Conservation (phyloP, 30 jellyfish, hydroid and myxozoan genomes). For the Mastigias papua region DNA sequence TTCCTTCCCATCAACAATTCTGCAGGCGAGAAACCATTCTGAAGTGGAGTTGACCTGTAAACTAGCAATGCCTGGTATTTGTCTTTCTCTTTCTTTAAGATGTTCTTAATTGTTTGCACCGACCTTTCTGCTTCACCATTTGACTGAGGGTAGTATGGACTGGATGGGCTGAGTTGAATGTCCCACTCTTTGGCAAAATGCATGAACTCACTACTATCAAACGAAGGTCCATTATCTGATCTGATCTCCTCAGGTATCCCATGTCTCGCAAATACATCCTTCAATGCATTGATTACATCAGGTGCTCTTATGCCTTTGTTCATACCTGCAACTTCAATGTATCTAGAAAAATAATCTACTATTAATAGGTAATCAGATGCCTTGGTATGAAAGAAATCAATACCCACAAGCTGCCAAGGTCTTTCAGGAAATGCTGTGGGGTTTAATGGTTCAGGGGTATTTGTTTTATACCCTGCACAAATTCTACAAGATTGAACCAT, state of each 20-base stretch:
- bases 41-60: slow-evolving; percentile 59
- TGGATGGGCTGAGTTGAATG: slow-evolving; percentile 18
- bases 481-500: slow-evolving; percentile 40
- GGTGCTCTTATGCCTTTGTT: slow-evolving; percentile 12
- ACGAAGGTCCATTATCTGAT: slow-evolving; percentile 1
- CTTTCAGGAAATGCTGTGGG: slow-evolving; percentile 45
- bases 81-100: slow-evolving; percentile 50
- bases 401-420: slow-evolving; percentile 15
- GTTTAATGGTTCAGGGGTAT: slow-evolving; percentile 9
- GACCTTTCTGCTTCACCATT: slow-evolving; percentile 42
- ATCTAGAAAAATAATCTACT: slow-evolving; percentile 13
- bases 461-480: slow-evolving; percentile 16
- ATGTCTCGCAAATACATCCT: slow-evolving; percentile 9
- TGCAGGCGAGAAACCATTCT: slow-evolving; percentile 60
- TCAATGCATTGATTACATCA: background rate
- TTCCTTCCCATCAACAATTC: slow-evolving; percentile 67
- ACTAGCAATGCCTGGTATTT: slow-evolving; percentile 55
- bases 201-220: background rate
- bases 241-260: slow-evolving; percentile 13
- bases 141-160: slow-evolving; percentile 41
- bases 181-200: background rate
- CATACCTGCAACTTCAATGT: background rate
- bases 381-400: background rate
- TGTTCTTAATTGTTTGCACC: slow-evolving; percentile 54
- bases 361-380: slow-evolving; percentile 10